Evolutionary conservation across 2,888 invertebrate species (phyloP).

Genomic region (Nomada ferruginata): DNA sequence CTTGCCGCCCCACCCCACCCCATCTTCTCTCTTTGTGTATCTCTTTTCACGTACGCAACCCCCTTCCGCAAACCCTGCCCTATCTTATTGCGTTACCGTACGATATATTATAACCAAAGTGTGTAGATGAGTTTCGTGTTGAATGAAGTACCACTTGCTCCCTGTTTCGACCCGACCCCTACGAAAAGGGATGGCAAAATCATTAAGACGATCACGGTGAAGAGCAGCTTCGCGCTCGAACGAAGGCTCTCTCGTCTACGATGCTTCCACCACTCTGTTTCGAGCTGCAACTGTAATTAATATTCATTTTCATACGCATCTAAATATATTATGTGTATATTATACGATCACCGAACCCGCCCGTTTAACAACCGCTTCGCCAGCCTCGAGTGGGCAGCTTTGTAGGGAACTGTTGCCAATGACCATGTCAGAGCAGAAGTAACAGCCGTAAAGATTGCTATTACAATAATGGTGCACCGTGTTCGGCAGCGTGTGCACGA

Average conservation of each 20-base stretch:
- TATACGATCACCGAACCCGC: slow-evolving; percentile 58
- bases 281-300: slow-evolving; percentile 39
- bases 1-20: slow-evolving; percentile 9
- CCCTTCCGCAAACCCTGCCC: neutral
- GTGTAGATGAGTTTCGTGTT: slow-evolving; percentile 82
- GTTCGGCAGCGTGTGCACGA: slow-evolving; percentile 40
- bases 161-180: slow-evolving; percentile 82
- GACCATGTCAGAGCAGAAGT: slow-evolving; percentile 80
- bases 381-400: slow-evolving; percentile 82
- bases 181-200: slow-evolving; percentile 82
- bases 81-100: slow-evolving; percentile 54
- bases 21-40: slow-evolving; percentile 58
- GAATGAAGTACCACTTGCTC: slow-evolving; percentile 78
- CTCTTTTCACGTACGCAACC: slow-evolving; percentile 58
- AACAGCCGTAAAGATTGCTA: slow-evolving; percentile 30
- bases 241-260: slow-evolving; percentile 12
- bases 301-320: slow-evolving; percentile 51
- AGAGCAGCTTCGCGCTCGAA: slow-evolving; percentile 13
- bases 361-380: slow-evolving; percentile 65
- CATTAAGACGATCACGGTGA: slow-evolving; percentile 49
- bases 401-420: slow-evolving; percentile 80
- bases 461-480: slow-evolving; percentile 23
- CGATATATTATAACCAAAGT: slow-evolving; percentile 67
- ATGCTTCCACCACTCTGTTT: slow-evolving; percentile 52
- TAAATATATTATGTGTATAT: slow-evolving; percentile 11